A percentile compares a stretch with the other conserved stretches of the same genome.
phyloP scores from a whole-genome alignment of 2,113 vertebrate species.

The Pygoscelis adeliae region DNA sequence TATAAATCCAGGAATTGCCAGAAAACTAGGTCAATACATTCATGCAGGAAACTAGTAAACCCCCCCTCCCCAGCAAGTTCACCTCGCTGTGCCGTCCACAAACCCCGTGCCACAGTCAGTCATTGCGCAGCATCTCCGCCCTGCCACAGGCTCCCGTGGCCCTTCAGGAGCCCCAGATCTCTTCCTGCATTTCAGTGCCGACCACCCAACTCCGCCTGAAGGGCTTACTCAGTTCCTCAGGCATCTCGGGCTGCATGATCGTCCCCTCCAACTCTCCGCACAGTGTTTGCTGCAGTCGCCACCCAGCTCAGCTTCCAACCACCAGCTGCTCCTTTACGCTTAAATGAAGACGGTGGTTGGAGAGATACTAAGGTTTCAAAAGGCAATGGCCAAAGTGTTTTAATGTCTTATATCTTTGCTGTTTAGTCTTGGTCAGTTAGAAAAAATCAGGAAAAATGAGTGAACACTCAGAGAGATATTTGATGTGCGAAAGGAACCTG shows the following conservation, averaged over 20 bases:
- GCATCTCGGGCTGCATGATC: not conserved
- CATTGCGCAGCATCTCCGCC: not conserved
- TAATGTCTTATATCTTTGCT: not conserved
- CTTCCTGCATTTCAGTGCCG: not conserved
- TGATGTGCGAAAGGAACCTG: not conserved
- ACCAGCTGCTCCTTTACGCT: not conserved
- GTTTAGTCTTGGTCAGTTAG: not conserved
- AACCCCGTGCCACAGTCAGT: not conserved
- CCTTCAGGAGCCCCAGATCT: not conserved
- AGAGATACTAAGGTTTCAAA: not conserved
- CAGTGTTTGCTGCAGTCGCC: not conserved
- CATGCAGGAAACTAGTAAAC: not conserved
- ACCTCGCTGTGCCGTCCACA: not conserved
- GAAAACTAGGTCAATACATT: not conserved
- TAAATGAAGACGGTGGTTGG: not conserved
- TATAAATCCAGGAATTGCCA: not conserved
- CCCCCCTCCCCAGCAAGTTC: not conserved
- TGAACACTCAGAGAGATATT: accelerated
- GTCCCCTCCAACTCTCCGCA: not conserved
- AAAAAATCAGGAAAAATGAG: not conserved
- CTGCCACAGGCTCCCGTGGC: accelerated
- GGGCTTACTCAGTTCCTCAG: not conserved
- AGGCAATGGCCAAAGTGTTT: not conserved
- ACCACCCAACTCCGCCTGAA: not conserved
- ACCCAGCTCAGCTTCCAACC: not conserved